Evolutionary conservation across 2,797 vertebrate genomes (phyloP).

Genomic region (Sternotherus odoratus): DNA sequence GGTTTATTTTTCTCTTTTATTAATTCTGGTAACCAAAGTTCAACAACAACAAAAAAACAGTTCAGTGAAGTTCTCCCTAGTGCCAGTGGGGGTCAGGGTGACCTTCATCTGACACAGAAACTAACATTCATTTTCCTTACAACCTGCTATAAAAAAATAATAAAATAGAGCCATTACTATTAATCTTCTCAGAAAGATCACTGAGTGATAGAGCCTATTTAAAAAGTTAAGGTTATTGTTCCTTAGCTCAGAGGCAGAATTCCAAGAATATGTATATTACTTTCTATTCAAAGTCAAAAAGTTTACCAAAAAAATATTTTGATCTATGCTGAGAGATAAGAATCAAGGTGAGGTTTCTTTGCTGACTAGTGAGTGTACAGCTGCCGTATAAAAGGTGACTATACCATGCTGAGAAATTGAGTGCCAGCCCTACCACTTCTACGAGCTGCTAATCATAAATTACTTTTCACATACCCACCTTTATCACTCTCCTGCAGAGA

Average conservation of each 20-base stretch:
- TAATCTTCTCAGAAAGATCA: conserved; percentile 31
- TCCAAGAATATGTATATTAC: conserved; percentile 14
- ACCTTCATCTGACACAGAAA: conserved; percentile 65
- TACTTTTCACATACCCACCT: conserved; percentile 21
- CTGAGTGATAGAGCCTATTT: conserved; percentile 13
- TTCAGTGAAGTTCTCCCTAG: conserved; percentile 16
- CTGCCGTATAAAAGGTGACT: background rate
- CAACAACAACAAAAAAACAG: background rate
- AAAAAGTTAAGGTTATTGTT: conserved; percentile 9
- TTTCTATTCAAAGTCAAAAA: background rate
- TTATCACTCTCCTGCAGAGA: conserved; percentile 27
- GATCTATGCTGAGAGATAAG: background rate
- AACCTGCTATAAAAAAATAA: conserved; percentile 65
- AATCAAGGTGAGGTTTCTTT: background rate
- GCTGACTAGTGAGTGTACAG: background rate
- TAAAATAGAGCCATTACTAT: conserved; percentile 43
- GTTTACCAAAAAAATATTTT: conserved; percentile 1
- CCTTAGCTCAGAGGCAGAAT: conserved; percentile 42
- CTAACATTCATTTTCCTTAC: conserved; percentile 56
- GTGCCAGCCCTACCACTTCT: background rate
- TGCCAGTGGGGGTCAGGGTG: conserved; percentile 23
- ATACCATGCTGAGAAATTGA: background rate
- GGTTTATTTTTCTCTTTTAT: background rate
- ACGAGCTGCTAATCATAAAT: conserved; percentile 16
- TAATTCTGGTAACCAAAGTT: conserved; percentile 27